Base-by-base conservation (phyloP, 2,797 vertebrate genomes). In the Aldrovandia affinis region DNA sequence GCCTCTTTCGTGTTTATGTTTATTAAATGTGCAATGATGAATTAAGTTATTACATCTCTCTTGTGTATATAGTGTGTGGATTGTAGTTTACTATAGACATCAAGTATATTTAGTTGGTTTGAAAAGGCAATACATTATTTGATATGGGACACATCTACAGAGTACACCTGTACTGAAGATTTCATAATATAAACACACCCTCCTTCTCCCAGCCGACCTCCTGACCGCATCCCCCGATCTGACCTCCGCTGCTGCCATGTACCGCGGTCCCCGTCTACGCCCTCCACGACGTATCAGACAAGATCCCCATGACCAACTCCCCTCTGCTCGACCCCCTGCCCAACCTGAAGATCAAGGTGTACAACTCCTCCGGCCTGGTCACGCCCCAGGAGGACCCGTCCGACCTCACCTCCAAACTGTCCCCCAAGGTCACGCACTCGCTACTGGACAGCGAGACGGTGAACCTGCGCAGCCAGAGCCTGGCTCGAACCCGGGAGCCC, bases 231-330 rank as follows among this genome's bases (percentile, higher is more conserved):
- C 98, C 20, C 98, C 98, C 68, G 98, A 99, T 89, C 95, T 99
- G 87, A 99, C 98, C 2, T 98, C 98, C 9, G 97, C 98, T 0
- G 97, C 98, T 3, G 98, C 98, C 89, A 96, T 98, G 97, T 99
- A 99, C 90, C 95, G 98, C 9, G 98, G 98, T 10, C 98, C n/a
- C 98, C 0, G 97, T 99, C 84, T 99, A 99, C 0, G 98, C 98
- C 63, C 95, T 99, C 87, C 98, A 98, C 0, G 98, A 99, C 0
- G 97, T 98, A 86, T 97, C 97, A 0, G 98, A 99, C 93, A 99
- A 99, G 94, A 99, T 99, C 89, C 97, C 98, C 73, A 99, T 99
- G 98, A 99, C 98, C 88, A 99, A 98, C 90, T 99, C 98, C 20
- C 98, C 98, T 0, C 96, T 99, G 85, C 94, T 99, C 85, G 98